phyloP scores from a whole-genome alignment of 2,888 invertebrate species.

The Drosophila kuntzei region DNA sequence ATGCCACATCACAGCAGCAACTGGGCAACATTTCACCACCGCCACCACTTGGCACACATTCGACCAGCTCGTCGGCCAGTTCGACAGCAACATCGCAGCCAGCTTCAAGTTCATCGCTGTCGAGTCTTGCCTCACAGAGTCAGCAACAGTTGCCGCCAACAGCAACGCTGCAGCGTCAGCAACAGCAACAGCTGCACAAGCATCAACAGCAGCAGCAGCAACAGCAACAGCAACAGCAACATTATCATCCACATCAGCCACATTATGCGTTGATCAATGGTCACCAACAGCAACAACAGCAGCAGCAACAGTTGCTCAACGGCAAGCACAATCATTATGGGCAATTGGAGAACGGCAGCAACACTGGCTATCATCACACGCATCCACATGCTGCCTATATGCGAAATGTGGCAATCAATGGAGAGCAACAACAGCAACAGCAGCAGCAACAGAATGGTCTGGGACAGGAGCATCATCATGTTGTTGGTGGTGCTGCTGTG shows the following conservation, averaged over 20 bases:
- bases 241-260: constrained; percentile 65
- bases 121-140: constrained; percentile 83
- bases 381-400: constrained; percentile 59
- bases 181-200: constrained; percentile 75
- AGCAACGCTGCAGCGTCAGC: constrained; percentile 65
- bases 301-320: constrained; percentile 58
- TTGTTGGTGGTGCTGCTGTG: constrained; percentile 29
- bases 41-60: constrained; percentile 71
- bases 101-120: constrained; percentile 83
- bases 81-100: constrained; percentile 84
- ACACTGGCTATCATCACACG: constrained; percentile 49
- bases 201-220: constrained; percentile 70
- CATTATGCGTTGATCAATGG: constrained; percentile 65
- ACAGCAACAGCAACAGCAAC: constrained; percentile 63
- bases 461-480: constrained; percentile 46
- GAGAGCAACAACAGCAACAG: constrained; percentile 45
- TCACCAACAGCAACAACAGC: constrained; percentile 51
- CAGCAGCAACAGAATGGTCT: constrained; percentile 52
- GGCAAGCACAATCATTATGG: constrained; percentile 59
- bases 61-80: constrained; percentile 83
- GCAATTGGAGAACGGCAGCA: constrained; percentile 59
- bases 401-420: constrained; percentile 50
- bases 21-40: constrained; percentile 82
- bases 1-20: constrained; percentile 46
- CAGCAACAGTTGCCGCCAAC: constrained; percentile 72